Conservation (phyloP, 1,140 invertebrate species). For the Drosophila quadrilineata region DNA sequence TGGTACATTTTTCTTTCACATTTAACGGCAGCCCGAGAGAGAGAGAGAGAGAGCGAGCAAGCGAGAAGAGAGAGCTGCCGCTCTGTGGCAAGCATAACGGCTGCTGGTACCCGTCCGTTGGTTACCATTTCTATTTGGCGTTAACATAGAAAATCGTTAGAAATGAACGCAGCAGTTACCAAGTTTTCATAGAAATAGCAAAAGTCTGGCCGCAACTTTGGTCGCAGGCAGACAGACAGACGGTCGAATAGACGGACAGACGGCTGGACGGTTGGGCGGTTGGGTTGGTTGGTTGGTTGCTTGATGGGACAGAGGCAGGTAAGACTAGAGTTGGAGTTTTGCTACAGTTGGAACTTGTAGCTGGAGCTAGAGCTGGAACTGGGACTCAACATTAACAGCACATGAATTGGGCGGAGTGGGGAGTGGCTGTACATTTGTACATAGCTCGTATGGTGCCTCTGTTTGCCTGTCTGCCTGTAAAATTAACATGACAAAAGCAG, state of each 20-base stretch:
- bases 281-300: too few relatives aligned
- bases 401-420: slow-evolving; percentile 1
- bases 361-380: slow-evolving; percentile 14
- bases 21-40: slow-evolving; percentile 32
- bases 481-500: slow-evolving; percentile 66
- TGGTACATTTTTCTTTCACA: slow-evolving; percentile 68
- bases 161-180: slow-evolving; percentile 66
- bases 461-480: too few relatives aligned
- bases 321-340: too few relatives aligned
- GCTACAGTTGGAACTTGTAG: neutral
- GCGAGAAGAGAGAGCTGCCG: neutral
- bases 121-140: slow-evolving; percentile 10
- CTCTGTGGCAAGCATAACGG: neutral
- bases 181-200: slow-evolving; percentile 79
- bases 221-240: too few relatives aligned
- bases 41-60: too few relatives aligned
- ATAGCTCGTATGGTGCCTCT: too few relatives aligned
- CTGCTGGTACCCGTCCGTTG: neutral
- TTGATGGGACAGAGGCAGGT: neutral
- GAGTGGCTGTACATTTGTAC: slow-evolving; percentile 2
- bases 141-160: slow-evolving; percentile 77
- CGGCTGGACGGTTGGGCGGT: too few relatives aligned
- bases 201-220: slow-evolving; percentile 49
- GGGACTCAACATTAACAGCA: neutral
- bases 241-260: too few relatives aligned